These are phyloP conservation scores for Amazona guildingii DNA, from an alignment of 2,113 vertebrate genomes.

Conservation along the genomic window DNA sequence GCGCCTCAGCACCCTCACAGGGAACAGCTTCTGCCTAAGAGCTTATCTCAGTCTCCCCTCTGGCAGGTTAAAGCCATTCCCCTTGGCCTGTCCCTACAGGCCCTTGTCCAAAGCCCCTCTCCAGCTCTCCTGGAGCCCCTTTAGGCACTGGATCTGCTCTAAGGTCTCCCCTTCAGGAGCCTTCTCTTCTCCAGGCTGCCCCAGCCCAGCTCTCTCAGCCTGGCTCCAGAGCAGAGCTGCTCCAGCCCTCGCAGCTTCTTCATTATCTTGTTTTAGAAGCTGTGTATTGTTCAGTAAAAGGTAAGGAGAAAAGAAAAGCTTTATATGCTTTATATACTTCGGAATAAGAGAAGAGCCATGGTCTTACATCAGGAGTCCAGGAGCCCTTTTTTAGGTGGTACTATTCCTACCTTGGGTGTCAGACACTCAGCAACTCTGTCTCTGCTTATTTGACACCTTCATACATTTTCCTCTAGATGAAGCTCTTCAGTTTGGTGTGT, in stretches of 20 bases:
- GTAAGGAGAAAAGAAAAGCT: background rate
- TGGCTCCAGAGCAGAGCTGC: background rate
- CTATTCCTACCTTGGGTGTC: background rate
- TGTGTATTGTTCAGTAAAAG: background rate
- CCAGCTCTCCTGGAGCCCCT: too few relatives aligned
- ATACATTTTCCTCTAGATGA: background rate
- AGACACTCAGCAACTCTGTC: background rate
- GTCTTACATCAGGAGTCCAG: background rate
- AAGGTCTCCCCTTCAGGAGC: too few relatives aligned
- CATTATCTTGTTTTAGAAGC: background rate
- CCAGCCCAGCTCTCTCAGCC: background rate
- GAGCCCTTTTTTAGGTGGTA: background rate
- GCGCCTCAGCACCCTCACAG: too few relatives aligned
- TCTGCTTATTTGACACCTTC: background rate
- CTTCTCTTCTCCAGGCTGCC: background rate
- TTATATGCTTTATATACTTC: background rate
- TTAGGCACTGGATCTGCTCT: too few relatives aligned
- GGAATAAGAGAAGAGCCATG: background rate
- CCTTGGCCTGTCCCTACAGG: too few relatives aligned
- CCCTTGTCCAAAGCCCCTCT: too few relatives aligned
- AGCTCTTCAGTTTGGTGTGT: background rate
- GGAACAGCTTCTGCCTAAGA: too few relatives aligned
- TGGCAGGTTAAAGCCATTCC: too few relatives aligned
- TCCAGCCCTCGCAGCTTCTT: background rate
- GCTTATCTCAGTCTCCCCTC: too few relatives aligned